Evolutionary conservation across 2,888 invertebrate species (phyloP), one percentile per base, ranked within the genome.

Genomic region (Colostygia pectinataria): DNA sequence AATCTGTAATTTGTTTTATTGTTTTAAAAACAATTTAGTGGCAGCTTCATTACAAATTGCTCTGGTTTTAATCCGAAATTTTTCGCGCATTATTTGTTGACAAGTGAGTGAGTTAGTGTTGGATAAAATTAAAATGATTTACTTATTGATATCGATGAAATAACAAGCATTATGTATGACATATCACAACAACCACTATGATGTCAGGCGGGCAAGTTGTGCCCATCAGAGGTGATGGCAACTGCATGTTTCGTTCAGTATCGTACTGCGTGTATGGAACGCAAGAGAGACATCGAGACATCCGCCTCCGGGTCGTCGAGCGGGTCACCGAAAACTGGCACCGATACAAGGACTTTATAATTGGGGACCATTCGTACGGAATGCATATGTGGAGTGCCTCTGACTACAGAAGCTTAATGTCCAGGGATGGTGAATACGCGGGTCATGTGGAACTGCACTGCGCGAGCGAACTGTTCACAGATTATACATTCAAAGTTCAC

Each of bases 371-470:
- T 0, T 88, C 88, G 2, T 87, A 88, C 58, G 80, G 83, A 0
- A 49, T 57, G 1, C 46, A 56, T 2, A 74, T 87, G 53, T 52
- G 55, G 4, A 63, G 47, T 7, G 57, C 80, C 1, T 36, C 55
- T 0, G 83, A 85, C 47, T 88, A 87, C 43, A 57, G 70, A 18
- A 65, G 54, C n/a, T 55, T 83, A 38, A 87, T 88, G 87, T 70
- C 77, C 0, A 62, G 72, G 15, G 85, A 88, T 37, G 88, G 88
- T 0, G 85, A 83, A 51, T 88, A 86, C 49, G 88, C 83, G 0
- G 88, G 88, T 0, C 88, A 88, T 28, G 88, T 82, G 1, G 88
- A 88, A 47, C 59, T 88, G 10, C 88, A 88, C 44, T 72, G 78
- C 36, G 71, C 78, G 15, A 83, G 84, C 42, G 87, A 88, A 54